Evolutionary conservation across 2,113 vertebrate species (phyloP).

Genomic region (Serilophus lunatus): DNA sequence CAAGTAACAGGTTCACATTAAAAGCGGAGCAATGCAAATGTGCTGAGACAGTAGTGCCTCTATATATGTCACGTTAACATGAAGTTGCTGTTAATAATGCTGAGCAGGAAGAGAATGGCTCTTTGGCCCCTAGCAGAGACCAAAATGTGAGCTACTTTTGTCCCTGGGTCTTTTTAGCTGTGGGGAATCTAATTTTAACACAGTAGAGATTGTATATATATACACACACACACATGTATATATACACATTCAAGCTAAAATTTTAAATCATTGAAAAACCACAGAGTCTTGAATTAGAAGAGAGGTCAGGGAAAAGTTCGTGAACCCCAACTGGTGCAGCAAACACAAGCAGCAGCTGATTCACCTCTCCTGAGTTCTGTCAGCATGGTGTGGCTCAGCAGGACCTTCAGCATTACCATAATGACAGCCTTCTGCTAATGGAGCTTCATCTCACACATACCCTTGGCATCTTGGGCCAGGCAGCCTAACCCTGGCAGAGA

Average conservation of each 20-base stretch:
- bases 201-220: neutral
- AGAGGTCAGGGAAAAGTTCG: slow-evolving; percentile 1
- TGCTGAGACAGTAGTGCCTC: neutral
- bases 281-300: slow-evolving; percentile 40
- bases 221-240: neutral
- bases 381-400: neutral
- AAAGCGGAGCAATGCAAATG: neutral
- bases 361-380: neutral
- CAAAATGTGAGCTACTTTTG: neutral
- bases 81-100: neutral
- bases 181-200: slow-evolving; percentile 1
- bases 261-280: slow-evolving; percentile 45
- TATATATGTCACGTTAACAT: neutral
- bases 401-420: neutral
- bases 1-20: neutral
- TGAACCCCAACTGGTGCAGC: neutral
- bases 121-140: neutral
- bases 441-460: neutral
- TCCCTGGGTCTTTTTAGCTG: neutral
- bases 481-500: neutral
- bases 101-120: neutral
- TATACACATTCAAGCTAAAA: slow-evolving; percentile 6
- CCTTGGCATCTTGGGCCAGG: neutral
- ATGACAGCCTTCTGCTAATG: neutral
- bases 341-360: neutral